Conservation (phyloP, 2,888 invertebrate species). For the Drosophila multiciliata region DNA sequence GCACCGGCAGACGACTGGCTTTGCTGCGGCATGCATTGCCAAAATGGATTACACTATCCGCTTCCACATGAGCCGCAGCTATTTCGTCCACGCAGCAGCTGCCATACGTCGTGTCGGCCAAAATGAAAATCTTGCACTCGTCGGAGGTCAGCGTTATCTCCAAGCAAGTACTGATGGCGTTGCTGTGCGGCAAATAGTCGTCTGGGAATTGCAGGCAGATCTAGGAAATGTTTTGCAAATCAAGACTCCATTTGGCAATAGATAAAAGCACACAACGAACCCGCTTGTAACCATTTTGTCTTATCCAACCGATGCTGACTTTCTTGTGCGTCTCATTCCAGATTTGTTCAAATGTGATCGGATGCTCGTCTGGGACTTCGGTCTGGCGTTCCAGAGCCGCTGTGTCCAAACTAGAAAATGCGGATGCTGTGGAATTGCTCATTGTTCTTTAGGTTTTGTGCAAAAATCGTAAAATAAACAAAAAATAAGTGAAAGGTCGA, state of each 20-base stretch:
- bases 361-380: conserved; percentile 54
- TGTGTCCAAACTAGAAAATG: conserved; percentile 83
- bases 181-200: conserved; percentile 89
- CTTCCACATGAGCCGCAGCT: conserved; percentile 94
- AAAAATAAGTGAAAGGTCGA: conserved; percentile 48
- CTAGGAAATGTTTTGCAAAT: conserved; percentile 85
- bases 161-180: conserved; percentile 88
- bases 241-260: background rate
- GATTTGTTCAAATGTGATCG: conserved; percentile 75
- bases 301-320: conserved; percentile 88
- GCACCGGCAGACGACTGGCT: conserved; percentile 90
- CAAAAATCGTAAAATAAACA: conserved; percentile 55
- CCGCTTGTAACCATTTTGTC: conserved; percentile 87
- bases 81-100: conserved; percentile 89
- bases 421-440: conserved; percentile 65
- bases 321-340: conserved; percentile 82
- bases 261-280: conserved; percentile 85
- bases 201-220: conserved; percentile 97
- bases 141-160: conserved; percentile 81
- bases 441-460: conserved; percentile 39
- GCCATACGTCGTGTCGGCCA: conserved; percentile 96
- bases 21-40: conserved; percentile 94
- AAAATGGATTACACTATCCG: conserved; percentile 95
- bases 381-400: conserved; percentile 77
- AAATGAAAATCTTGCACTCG: conserved; percentile 87